Base-by-base conservation (phyloP, 1,140 invertebrate species). In the Polypedilum pembai region DNA sequence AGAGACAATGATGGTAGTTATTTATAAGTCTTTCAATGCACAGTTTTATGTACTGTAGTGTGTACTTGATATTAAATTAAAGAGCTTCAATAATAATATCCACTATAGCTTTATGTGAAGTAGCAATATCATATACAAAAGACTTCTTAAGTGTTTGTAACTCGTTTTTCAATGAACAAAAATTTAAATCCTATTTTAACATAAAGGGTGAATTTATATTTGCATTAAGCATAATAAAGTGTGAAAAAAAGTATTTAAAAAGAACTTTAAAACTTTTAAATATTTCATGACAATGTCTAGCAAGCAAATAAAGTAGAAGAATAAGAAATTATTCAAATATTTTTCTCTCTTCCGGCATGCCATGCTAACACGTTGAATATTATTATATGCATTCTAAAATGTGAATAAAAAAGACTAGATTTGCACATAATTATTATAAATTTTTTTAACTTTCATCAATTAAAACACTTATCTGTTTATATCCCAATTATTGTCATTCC, bases 1-100 rank as follows among this genome's bases (percentile, higher is more conserved):
- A 56, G 45, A 12, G 12, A 56, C 45, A 56, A n/a, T 15, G 3
- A 56, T 56, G 8, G n/a, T 3, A 56, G n/a, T n/a, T 4, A 20
- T n/a, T n/a, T n/a, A n/a, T n/a, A n/a, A n/a, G n/a, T n/a, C n/a
- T n/a, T n/a, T n/a, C n/a, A n/a, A n/a, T n/a, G n/a, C n/a, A n/a
- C n/a, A n/a, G n/a, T n/a, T n/a, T n/a, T n/a, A n/a, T n/a, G n/a
- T n/a, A n/a, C n/a, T 69, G n/a, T 69, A 69, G 20, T 18, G 17
- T 69, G 17, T 12, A 69, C 17, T 69, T 69, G 65, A 69, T 69
- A 69, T 69, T 20, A 69, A 69, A 69, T 69, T 69, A 69, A 69
- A 69, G 65, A 69, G 65, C 8, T 21, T 33, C 24, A 33, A 33
- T 33, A 33, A 33, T 33, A 1, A 3, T 1, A 33, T 33, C 5